Conservation (phyloP, 2,113 vertebrate species). For the Poeciliopsis retropinna region DNA sequence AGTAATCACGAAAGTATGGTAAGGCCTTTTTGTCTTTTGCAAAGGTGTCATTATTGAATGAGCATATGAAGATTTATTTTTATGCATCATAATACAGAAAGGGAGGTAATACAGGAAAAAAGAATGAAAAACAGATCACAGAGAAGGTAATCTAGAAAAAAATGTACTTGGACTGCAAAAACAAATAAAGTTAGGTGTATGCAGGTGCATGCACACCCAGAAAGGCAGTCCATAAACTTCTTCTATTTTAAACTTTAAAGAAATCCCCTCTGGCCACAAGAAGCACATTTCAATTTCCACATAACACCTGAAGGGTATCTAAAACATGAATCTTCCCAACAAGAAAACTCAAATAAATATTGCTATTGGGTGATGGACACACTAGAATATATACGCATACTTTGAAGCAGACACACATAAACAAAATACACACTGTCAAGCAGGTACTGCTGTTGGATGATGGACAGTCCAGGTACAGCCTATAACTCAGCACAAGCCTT, state of each 20-base stretch:
- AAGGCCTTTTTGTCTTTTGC: background rate
- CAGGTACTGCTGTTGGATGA: conserved; percentile 60
- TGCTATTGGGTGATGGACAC: conserved; percentile 67
- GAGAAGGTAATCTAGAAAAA: conserved; percentile 25
- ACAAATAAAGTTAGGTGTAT: conserved; percentile 8
- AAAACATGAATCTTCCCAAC: conserved; percentile 77
- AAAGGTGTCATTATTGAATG: background rate
- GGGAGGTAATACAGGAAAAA: background rate
- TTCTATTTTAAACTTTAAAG: conserved; percentile 62
- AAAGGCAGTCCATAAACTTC: conserved; percentile 47
- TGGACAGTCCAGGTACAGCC: conserved; percentile 60
- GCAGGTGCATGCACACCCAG: background rate
- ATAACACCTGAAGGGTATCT: conserved; percentile 66
- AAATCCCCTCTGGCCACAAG: conserved; percentile 50
- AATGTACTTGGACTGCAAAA: conserved; percentile 16
- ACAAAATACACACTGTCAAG: conserved; percentile 36
- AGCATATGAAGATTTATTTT: background rate
- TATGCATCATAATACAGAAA: conserved; percentile 12
- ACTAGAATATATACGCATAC: conserved; percentile 20
- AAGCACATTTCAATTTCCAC: conserved; percentile 78
- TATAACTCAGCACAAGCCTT: conserved; percentile 73
- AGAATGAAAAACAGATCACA: background rate
- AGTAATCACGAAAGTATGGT: background rate
- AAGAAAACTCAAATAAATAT: conserved; percentile 67
- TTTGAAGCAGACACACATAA: background rate